A percentile compares a stretch with the other conserved stretches of the same genome.
phyloP scores from a whole-genome alignment of 2,113 vertebrate species.

The Colaptes auratus region DNA sequence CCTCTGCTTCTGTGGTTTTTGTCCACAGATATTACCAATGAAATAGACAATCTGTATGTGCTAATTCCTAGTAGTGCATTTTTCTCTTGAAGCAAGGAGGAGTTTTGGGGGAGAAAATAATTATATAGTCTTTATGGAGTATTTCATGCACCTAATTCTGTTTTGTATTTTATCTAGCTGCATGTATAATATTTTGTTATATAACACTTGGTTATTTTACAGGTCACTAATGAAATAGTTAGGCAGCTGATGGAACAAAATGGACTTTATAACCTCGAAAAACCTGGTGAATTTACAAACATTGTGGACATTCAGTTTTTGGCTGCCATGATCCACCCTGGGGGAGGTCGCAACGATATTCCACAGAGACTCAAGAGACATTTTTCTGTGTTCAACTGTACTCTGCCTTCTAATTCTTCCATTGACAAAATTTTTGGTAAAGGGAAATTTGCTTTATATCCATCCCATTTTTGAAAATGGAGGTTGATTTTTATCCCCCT shows the following conservation, averaged over 20 bases:
- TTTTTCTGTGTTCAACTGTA: conserved; percentile 95
- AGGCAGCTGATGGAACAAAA: conserved; percentile 95
- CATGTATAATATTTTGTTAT: neutral
- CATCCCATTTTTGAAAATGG: neutral
- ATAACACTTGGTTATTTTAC: neutral
- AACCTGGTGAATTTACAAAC: conserved; percentile 94
- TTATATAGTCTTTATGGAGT: neutral
- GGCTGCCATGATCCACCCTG: conserved; percentile 97
- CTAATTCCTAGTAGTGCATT: neutral
- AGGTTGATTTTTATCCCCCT: neutral
- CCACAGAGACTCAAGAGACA: conserved; percentile 96
- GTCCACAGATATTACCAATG: neutral
- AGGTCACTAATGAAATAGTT: conserved; percentile 97
- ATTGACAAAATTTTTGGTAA: conserved; percentile 98
- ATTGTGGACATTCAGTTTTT: conserved; percentile 93
- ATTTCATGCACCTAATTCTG: neutral
- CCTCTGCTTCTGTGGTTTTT: neutral
- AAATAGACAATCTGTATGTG: neutral
- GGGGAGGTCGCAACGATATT: conserved; percentile 95
- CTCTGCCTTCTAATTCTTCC: conserved; percentile 90
- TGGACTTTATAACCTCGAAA: conserved; percentile 93
- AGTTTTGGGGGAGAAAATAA: neutral
- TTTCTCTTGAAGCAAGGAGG: neutral
- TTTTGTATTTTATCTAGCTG: neutral
- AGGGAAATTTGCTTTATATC: neutral